Conservation (phyloP, 1,140 invertebrate species). For the Lucilia sericata region DNA sequence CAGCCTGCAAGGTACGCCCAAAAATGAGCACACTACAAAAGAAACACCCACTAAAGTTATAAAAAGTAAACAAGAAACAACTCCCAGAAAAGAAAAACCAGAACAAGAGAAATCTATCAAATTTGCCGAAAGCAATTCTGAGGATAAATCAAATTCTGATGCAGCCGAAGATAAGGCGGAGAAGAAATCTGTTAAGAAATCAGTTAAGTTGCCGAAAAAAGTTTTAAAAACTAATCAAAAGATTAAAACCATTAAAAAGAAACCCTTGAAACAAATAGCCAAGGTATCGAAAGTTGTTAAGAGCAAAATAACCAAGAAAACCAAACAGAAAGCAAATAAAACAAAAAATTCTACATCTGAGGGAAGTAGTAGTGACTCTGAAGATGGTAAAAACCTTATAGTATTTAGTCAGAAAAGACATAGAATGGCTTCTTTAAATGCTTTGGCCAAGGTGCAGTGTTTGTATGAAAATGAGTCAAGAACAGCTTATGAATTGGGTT, state of each 20-base stretch:
- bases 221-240: background rate
- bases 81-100: background rate
- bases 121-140: background rate
- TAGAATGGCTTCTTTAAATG: slow-evolving; percentile 89
- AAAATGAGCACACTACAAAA: background rate
- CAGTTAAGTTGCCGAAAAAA: background rate
- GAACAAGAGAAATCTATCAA: background rate
- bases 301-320: slow-evolving; percentile 26
- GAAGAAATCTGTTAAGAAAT: background rate
- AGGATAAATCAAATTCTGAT: background rate
- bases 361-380: slow-evolving; percentile 57
- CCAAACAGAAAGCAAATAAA: slow-evolving; percentile 19
- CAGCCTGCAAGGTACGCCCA: background rate
- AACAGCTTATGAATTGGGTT: slow-evolving; percentile 74
- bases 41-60: background rate
- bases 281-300: slow-evolving; percentile 13
- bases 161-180: background rate
- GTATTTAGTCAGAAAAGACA: slow-evolving; percentile 78
- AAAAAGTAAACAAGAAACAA: background rate
- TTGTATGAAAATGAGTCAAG: slow-evolving; percentile 89
- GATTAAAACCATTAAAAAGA: background rate
- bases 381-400: slow-evolving; percentile 61
- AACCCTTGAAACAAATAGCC: slow-evolving; percentile 15
- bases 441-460: slow-evolving; percentile 91
- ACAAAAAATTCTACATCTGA: slow-evolving; percentile 34